phyloP scores from a whole-genome alignment of 2,113 vertebrate genomes.

The Melanostigma gelatinosum region DNA sequence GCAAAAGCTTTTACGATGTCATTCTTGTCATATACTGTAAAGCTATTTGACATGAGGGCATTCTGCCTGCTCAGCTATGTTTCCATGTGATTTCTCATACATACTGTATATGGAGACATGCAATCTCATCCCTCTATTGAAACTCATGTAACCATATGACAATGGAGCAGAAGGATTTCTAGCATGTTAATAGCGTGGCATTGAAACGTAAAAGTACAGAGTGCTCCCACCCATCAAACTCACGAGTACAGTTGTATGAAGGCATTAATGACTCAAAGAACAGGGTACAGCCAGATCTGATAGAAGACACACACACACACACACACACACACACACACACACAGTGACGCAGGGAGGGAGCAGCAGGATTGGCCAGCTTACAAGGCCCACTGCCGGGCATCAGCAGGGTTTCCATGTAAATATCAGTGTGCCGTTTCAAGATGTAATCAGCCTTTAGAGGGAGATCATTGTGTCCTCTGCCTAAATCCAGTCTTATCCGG shows the following conservation, averaged over 20 bases:
- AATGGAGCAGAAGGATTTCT: not conserved
- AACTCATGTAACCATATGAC: not conserved
- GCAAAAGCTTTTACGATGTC: not conserved
- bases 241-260: conserved; percentile 19
- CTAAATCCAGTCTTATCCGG: conserved; percentile 54
- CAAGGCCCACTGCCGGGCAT: conserved; percentile 24
- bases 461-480: conserved; percentile 65
- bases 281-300: conserved; percentile 40
- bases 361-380: conserved; percentile 16
- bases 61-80: not conserved
- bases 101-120: not conserved
- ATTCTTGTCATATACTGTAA: not conserved
- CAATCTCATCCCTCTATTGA: not conserved
- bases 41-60: not conserved
- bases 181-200: not conserved
- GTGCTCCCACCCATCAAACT: not conserved
- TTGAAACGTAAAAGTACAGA: not conserved
- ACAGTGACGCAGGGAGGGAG: conserved; percentile 10
- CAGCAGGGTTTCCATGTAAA: conserved; percentile 64
- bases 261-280: conserved; percentile 28
- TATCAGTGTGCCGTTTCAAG: conserved; percentile 61
- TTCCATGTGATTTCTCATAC: not conserved
- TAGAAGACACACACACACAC: conserved; percentile 26
- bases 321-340: not conserved
- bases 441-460: conserved; percentile 64